phyloP scores from a whole-genome alignment of 53 echinoderm and acorn worm species.

The Actinopyga echinites region DNA sequence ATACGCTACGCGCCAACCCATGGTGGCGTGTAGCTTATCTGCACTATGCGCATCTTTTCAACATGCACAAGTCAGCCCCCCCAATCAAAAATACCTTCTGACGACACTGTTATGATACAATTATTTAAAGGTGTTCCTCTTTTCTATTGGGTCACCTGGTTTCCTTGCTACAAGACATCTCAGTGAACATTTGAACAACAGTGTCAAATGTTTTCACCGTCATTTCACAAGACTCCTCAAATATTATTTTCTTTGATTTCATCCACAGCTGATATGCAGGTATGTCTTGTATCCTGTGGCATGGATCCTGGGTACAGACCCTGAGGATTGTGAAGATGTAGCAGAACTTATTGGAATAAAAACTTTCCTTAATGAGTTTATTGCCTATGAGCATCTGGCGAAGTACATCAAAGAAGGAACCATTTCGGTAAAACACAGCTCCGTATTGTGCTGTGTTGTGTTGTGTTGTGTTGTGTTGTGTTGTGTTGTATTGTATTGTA shows the following conservation, averaged over 20 bases:
- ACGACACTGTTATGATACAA: no score
- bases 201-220: not conserved
- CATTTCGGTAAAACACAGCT: conserved; percentile 74
- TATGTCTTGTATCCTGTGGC: conserved; percentile 86
- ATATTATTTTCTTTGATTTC: not conserved
- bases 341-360: conserved; percentile 91
- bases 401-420: conserved; percentile 50
- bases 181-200: not conserved
- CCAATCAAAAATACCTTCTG: no score
- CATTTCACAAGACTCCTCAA: no score
- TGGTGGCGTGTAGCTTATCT: no score
- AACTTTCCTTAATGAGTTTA: conserved; percentile 90
- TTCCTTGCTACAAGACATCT: not conserved
- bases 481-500: no score
- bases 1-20: no score
- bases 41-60: no score
- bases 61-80: no score
- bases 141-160: not conserved
- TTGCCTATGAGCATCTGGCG: conserved; percentile 68
- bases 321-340: conserved; percentile 68
- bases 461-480: no score
- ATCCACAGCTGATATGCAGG: conserved; percentile 75
- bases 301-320: conserved; percentile 84
- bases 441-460: no score
- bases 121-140: no score